Evolutionary conservation across 2,113 vertebrate species (phyloP).

Genomic region (Gymnobelideus leadbeateri): DNA sequence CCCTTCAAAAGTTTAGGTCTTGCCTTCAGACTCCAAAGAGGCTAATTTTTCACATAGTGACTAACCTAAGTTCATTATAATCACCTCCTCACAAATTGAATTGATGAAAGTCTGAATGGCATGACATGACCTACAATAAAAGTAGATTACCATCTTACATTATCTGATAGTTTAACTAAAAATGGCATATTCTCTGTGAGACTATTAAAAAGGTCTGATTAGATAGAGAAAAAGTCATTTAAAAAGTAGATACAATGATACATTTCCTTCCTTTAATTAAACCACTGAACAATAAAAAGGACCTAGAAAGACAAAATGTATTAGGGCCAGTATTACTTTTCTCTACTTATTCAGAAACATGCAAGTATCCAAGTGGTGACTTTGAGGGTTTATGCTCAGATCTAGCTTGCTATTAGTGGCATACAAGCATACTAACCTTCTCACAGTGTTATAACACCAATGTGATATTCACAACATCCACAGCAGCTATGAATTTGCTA

Average conservation of each 20-base stretch:
- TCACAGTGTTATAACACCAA: not conserved
- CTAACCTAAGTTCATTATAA: slow-evolving; percentile 25
- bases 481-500: too few species aligned
- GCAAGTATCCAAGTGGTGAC: not conserved
- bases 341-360: not conserved
- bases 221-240: not conserved
- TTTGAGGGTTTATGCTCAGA: not conserved
- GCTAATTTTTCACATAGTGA: slow-evolving; percentile 30
- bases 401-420: not conserved
- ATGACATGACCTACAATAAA: slow-evolving; percentile 49
- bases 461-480: too few species aligned
- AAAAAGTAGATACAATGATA: not conserved
- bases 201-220: slow-evolving; percentile 31
- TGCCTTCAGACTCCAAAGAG: slow-evolving; percentile 22
- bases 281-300: not conserved
- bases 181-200: not conserved
- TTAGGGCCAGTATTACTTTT: not conserved
- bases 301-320: not conserved
- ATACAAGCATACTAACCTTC: not conserved
- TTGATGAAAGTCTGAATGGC: slow-evolving; percentile 25
- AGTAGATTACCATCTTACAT: slow-evolving; percentile 51
- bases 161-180: slow-evolving; percentile 41
- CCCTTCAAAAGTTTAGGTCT: not conserved
- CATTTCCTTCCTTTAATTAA: not conserved
- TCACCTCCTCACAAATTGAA: slow-evolving; percentile 27